Percentiles rank a stretch among this genome's conserved stretches.
phyloP scores from a whole-genome alignment of 2,797 vertebrate genomes.

The Notoglanidium macrostoma region DNA sequence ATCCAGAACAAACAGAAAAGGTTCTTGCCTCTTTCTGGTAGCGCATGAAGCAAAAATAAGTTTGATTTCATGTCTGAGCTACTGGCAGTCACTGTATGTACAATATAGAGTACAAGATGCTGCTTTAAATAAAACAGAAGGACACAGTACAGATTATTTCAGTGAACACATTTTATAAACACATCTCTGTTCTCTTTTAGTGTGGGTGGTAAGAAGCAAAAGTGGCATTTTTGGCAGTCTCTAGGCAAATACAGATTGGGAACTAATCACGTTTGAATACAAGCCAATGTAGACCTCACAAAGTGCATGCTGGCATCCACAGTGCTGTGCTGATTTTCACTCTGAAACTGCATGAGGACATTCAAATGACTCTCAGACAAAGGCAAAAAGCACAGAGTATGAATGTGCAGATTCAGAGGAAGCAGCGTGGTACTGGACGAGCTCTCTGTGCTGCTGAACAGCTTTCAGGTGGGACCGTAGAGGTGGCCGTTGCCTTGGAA shows the following conservation, averaged over 20 bases:
- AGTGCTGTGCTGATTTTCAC: slow-evolving; percentile 29
- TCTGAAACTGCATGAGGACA: slow-evolving; percentile 15
- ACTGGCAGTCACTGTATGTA: background rate
- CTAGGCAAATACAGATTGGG: slow-evolving; percentile 39
- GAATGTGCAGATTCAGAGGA: slow-evolving; percentile 5
- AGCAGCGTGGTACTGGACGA: slow-evolving; percentile 29
- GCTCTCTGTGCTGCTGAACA: slow-evolving; percentile 31
- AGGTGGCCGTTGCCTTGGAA: slow-evolving; percentile 47
- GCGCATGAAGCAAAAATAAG: slow-evolving; percentile 8
- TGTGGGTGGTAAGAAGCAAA: slow-evolving; percentile 32
- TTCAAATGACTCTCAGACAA: slow-evolving; percentile 22
- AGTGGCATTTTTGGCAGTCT: slow-evolving; percentile 42
- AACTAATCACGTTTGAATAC: slow-evolving; percentile 41
- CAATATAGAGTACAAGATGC: background rate
- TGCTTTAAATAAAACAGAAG: slow-evolving; percentile 16
- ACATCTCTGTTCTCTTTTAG: slow-evolving; percentile 6
- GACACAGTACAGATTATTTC: slow-evolving; percentile 6
- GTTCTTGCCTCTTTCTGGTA: background rate
- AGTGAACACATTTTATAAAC: background rate
- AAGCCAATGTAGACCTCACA: slow-evolving; percentile 40
- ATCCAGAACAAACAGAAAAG: background rate
- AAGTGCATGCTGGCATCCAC: slow-evolving; percentile 29
- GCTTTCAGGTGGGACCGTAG: slow-evolving; percentile 35
- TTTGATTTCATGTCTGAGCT: background rate
- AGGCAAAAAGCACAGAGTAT: slow-evolving; percentile 21